Conservation (phyloP, 1,140 invertebrate genomes). For the Cyrtorhinus lividipennis region DNA sequence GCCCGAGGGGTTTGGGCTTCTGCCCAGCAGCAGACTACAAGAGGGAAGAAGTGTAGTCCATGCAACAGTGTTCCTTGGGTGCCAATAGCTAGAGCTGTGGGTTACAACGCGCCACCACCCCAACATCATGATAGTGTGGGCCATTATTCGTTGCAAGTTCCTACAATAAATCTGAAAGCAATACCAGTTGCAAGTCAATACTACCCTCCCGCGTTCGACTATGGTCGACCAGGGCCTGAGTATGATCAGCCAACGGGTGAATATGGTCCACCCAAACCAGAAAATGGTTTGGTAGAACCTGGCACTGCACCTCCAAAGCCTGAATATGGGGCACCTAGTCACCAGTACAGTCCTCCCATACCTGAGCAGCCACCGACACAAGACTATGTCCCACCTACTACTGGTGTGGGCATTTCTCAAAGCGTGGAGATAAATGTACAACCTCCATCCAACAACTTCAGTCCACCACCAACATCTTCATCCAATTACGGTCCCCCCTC, state of each 20-base stretch:
- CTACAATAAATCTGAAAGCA: conserved; percentile 16
- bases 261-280: conserved; percentile 18
- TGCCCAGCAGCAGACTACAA: conserved; percentile 7
- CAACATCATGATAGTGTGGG: background rate
- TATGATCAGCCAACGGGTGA: conserved; percentile 15
- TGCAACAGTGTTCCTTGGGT: conserved; percentile 66
- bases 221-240: conserved; percentile 18
- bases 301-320: conserved; percentile 17
- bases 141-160: conserved; percentile 17
- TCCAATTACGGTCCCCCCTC: too few relatives aligned
- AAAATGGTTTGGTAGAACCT: conserved; percentile 17
- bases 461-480: background rate
- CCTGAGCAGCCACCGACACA: conserved; percentile 5
- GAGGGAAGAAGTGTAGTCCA: conserved; percentile 41
- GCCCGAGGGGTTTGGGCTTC: background rate
- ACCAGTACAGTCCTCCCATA: background rate
- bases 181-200: conserved; percentile 12
- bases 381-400: conserved; percentile 10
- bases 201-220: conserved; percentile 15
- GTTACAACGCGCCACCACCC: conserved; percentile 10
- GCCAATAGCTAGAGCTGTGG: conserved; percentile 36
- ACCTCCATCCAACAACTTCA: background rate
- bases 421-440: background rate
- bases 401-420: background rate
- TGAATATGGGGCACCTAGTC: conserved; percentile 17